Evolutionary conservation across 2,113 vertebrate genomes (phyloP).

Genomic region (Microcebus murinus): DNA sequence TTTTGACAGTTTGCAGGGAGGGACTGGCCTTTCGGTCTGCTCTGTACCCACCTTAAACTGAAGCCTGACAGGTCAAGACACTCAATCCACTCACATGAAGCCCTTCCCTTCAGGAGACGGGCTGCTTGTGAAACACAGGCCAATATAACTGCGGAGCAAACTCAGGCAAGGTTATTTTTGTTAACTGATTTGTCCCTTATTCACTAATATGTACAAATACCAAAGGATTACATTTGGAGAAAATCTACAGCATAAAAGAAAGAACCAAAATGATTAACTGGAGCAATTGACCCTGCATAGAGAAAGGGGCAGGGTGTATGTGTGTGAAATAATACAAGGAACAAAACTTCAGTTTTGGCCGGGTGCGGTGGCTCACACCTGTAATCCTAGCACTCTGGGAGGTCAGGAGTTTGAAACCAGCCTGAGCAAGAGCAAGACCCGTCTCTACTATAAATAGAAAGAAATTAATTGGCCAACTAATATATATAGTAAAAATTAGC

Average conservation of each 20-base stretch:
- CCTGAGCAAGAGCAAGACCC: too few relatives aligned
- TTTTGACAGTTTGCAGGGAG: not conserved
- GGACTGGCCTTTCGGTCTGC: not conserved
- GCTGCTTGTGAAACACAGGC: not conserved
- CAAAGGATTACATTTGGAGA: slow-evolving; percentile 7
- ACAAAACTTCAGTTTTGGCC: not conserved
- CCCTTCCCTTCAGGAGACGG: not conserved
- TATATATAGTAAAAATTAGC: too few relatives aligned
- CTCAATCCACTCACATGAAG: not conserved
- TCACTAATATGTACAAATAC: not conserved
- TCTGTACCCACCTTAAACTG: not conserved
- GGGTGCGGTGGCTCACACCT: too few relatives aligned
- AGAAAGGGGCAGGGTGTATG: not conserved
- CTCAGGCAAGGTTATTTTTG: not conserved
- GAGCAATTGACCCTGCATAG: not conserved
- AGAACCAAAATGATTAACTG: not conserved
- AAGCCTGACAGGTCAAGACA: not conserved
- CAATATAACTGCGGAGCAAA: not conserved
- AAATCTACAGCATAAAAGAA: slow-evolving; percentile 38
- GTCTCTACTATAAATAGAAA: too few relatives aligned
- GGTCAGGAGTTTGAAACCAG: too few relatives aligned
- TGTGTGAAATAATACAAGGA: not conserved
- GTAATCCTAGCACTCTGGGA: too few relatives aligned
- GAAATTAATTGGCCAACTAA: too few relatives aligned
- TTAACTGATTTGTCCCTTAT: not conserved